Evolutionary conservation across 1,140 invertebrate genomes (phyloP), one percentile per base, ranked within the genome.

Genomic region (Schlechtendalia chinensis): DNA sequence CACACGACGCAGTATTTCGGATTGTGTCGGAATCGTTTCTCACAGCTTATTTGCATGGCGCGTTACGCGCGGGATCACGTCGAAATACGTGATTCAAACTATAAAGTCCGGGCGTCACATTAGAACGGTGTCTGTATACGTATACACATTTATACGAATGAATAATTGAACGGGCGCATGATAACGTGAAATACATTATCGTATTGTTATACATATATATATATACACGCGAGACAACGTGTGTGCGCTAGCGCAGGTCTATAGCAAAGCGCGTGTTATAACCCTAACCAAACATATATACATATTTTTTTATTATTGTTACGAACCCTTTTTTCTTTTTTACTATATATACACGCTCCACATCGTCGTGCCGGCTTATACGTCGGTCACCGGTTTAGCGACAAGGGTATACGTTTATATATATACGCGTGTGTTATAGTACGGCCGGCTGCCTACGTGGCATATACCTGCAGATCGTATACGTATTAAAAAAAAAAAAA

Each of bases 1-100:
- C 65, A 69, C 65, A 47, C 65, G 45, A 69, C 65, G 45, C 14
- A 22, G 39, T 47, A 22, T 69, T 65, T 65, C 45, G 45, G 65
- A 69, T 69, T 69, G 65, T 69, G 22, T 69, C n/a, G n/a, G n/a
- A n/a, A n/a, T n/a, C n/a, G n/a, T 69, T 69, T 69, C 65, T 69
- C 65, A 69, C 65, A 69, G 39, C 39, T 69, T 47, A 39, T 39
- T 39, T 39, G 32, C 8, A 8, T 39, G 32, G 32, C 32, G 32
- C 8, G 32, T 39, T 39, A 39, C 32, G 32, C 32, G 32, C 32
- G 32, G 32, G 32, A 39, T 39, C 32, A n/a, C 32, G 32, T 39
- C 3, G 32, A 39, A 4, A 39, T 39, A 69, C 65, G 65, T 69
- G 65, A 69, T 69, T 39, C 47, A 24, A 69, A 69, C 39, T 8